Percentiles rank a stretch among this genome's conserved stretches.
These are phyloP conservation scores for Limnephilus auricula DNA, from an alignment of 2,888 invertebrate species.

Conservation along the genomic window DNA sequence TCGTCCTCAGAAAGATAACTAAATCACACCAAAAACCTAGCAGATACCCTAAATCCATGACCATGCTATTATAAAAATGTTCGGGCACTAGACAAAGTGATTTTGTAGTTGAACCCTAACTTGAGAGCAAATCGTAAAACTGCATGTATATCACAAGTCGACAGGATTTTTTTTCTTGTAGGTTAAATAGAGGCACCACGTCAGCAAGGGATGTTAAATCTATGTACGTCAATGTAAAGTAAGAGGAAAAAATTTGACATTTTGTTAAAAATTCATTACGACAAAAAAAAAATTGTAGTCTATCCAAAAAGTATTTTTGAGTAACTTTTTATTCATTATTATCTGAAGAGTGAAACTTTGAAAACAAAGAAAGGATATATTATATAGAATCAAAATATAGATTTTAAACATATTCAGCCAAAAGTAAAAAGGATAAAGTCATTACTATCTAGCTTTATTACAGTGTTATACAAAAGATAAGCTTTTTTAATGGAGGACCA, in stretches of 20 bases:
- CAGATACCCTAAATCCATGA: not conserved
- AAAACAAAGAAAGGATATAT: not conserved
- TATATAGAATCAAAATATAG: not conserved
- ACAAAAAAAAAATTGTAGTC: too few relatives aligned
- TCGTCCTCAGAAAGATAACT: conserved; percentile 17
- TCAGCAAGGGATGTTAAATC: not conserved
- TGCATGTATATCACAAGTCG: not conserved
- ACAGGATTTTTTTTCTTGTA: not conserved
- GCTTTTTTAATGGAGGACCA: not conserved
- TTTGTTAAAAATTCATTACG: not conserved
- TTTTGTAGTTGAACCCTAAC: not conserved
- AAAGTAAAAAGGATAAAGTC: not conserved
- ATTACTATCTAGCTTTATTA: not conserved
- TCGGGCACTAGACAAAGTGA: not conserved
- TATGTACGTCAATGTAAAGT: not conserved
- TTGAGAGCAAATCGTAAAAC: not conserved
- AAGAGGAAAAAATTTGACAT: not conserved
- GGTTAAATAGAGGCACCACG: not conserved
- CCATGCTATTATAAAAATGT: not conserved
- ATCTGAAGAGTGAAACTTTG: not conserved
- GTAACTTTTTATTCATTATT: not conserved
- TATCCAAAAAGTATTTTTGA: not conserved
- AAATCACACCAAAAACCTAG: not conserved
- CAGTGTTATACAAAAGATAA: not conserved
- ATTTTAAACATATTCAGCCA: not conserved